Conservation (phyloP, 2,797 vertebrate species). For the Phoxinus dragarum region DNA sequence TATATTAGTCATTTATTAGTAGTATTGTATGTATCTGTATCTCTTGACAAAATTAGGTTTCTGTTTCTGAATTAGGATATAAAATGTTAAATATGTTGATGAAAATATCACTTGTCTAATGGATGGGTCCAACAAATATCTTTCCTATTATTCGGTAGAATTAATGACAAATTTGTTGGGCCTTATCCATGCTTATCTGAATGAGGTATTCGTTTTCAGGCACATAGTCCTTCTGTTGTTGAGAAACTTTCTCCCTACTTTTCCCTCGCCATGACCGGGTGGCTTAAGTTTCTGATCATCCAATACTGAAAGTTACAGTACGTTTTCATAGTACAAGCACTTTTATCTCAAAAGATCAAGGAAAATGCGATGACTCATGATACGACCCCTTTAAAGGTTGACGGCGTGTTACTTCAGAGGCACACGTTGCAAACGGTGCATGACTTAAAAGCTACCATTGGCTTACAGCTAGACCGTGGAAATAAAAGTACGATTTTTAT, state of each 20-base stretch:
- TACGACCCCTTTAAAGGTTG: constrained; percentile 18
- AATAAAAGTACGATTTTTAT: constrained; percentile 38
- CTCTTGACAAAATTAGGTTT: neutral
- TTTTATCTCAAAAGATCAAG: constrained; percentile 14
- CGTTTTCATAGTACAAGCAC: constrained; percentile 3
- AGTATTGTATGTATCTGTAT: neutral
- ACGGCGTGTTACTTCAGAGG: constrained; percentile 31
- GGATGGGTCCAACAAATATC: neutral
- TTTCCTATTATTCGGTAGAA: neutral
- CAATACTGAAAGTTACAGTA: neutral
- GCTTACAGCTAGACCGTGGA: constrained; percentile 11
- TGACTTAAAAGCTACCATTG: constrained; percentile 24
- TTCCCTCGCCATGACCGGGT: neutral
- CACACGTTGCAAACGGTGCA: constrained; percentile 10
- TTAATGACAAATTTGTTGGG: neutral
- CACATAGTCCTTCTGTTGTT: neutral
- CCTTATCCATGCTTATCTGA: neutral
- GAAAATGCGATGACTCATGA: constrained; percentile 12
- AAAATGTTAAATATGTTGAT: neutral
- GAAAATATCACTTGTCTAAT: neutral
- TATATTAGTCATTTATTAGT: too few relatives aligned
- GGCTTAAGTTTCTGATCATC: neutral
- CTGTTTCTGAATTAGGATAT: neutral
- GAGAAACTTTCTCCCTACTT: neutral
- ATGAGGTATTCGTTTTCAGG: neutral